These are phyloP conservation scores for Picus viridis DNA, from an alignment of 2,797 vertebrate species.

Conservation along the genomic window DNA sequence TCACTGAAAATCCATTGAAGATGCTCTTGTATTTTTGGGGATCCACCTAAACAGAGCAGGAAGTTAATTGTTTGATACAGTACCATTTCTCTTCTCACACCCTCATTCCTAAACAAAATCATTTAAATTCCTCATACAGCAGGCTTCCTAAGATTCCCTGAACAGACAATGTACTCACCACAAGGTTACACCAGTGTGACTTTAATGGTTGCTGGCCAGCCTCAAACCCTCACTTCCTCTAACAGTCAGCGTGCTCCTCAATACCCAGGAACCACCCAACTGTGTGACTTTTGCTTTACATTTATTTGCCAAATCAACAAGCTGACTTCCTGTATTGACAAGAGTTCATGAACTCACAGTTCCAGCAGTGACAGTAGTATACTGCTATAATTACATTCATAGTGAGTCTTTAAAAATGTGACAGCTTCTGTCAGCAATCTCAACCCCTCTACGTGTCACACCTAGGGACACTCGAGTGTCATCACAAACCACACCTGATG, in stretches of 20 bases:
- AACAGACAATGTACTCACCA: fast-evolving
- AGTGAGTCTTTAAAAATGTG: neutral
- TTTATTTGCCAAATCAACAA: neutral
- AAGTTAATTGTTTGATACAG: neutral
- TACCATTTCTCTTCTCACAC: neutral
- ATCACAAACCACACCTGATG: neutral
- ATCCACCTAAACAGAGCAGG: constrained; percentile 82
- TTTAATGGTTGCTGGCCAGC: neutral
- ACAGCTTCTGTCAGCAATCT: neutral
- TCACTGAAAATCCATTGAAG: constrained; percentile 91
- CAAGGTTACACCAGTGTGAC: neutral
- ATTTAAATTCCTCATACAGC: neutral
- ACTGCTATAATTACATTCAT: neutral
- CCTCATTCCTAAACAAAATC: neutral
- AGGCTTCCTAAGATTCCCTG: neutral
- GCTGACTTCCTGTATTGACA: fast-evolving
- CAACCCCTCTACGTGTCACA: neutral
- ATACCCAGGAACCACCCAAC: neutral
- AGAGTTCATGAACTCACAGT: neutral
- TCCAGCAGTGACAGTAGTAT: neutral
- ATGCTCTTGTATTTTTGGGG: constrained; percentile 95
- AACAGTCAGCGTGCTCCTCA: neutral
- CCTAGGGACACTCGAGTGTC: neutral
- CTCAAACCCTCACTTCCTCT: neutral
- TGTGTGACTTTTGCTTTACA: neutral